A percentile compares a stretch with the other conserved stretches of the same genome.
phyloP scores from a whole-genome alignment of 2,888 invertebrate genomes.

The Oscheius sp. region DNA sequence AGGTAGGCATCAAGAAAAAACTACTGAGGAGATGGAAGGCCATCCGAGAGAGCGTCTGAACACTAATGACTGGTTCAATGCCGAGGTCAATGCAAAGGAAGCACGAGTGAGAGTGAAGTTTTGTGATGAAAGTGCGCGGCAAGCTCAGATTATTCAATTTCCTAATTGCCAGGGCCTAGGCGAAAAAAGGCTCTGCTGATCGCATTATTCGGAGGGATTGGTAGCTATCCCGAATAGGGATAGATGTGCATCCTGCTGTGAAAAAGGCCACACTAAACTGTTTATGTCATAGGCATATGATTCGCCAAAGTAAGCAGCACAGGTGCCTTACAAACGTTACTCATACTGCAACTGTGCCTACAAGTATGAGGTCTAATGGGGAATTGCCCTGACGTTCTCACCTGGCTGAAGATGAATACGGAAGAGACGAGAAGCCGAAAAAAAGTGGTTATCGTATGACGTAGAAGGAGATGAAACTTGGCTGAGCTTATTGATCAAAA shows the following conservation, averaged over 20 bases:
- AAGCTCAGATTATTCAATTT: slow-evolving; percentile 15
- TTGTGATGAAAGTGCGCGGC: not conserved
- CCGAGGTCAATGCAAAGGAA: too few species aligned
- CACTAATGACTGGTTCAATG: too few species aligned
- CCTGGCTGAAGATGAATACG: slow-evolving; percentile 18
- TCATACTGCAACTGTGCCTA: slow-evolving; percentile 6
- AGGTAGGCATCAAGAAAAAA: not conserved
- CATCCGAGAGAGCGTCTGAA: slow-evolving; percentile 17
- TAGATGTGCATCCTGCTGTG: not conserved
- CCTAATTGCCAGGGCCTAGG: slow-evolving; percentile 12
- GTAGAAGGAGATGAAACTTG: slow-evolving; percentile 3
- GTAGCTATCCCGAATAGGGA: not conserved
- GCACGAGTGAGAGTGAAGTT: too few species aligned
- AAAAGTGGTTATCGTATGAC: not conserved
- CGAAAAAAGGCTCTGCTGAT: slow-evolving; percentile 17
- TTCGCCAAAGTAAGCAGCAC: not conserved
- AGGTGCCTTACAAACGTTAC: not conserved
- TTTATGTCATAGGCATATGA: not conserved
- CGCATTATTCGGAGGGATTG: slow-evolving; percentile 17
- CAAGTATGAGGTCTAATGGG: slow-evolving; percentile 6
- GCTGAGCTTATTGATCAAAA: slow-evolving; percentile 18
- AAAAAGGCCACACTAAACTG: not conserved
- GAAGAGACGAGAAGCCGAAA: not conserved
- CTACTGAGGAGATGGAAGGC: slow-evolving; percentile 9
- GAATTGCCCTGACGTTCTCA: not conserved